Evolutionary conservation across 2,797 vertebrate genomes (phyloP).

Genomic region (Astyanax mexicanus): DNA sequence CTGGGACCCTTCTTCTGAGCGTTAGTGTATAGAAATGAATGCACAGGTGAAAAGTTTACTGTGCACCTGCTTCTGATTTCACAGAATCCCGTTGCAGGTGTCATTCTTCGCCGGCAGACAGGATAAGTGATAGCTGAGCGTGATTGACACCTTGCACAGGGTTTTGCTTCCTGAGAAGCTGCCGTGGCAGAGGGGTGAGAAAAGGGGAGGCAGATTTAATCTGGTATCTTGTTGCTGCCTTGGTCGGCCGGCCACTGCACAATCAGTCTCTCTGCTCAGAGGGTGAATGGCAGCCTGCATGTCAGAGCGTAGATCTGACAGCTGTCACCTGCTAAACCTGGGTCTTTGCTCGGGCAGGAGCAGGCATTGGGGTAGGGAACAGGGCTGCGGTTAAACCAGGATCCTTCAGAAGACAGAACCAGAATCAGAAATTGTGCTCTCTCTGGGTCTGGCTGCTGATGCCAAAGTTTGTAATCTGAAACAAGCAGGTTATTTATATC

Average conservation of each 20-base stretch:
- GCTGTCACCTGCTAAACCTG: conserved; percentile 49
- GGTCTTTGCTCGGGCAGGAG: conserved; percentile 9
- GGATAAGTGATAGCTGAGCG: conserved; percentile 35
- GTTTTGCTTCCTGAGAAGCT: conserved; percentile 18
- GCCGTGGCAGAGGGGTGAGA: conserved; percentile 26
- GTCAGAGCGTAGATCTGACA: conserved; percentile 50
- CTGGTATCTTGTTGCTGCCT: conserved; percentile 54
- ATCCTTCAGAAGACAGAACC: background rate
- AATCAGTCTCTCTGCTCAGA: conserved; percentile 37
- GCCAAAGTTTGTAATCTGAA: too few species aligned
- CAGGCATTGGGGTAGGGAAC: conserved; percentile 24
- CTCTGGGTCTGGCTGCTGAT: too few species aligned
- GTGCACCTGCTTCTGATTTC: background rate
- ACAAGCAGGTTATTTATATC: too few species aligned
- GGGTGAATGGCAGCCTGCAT: conserved; percentile 37
- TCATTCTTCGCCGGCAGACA: conserved; percentile 35
- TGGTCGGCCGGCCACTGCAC: conserved; percentile 40
- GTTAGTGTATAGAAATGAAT: too few species aligned
- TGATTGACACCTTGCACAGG: conserved; percentile 51
- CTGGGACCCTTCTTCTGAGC: too few species aligned
- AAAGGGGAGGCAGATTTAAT: conserved; percentile 50
- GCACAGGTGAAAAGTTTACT: background rate
- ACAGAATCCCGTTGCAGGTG: background rate
- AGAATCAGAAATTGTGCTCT: too few species aligned
- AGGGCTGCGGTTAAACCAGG: background rate